phyloP scores from a whole-genome alignment of 2,113 vertebrate species.

The Gymnobelideus leadbeateri region DNA sequence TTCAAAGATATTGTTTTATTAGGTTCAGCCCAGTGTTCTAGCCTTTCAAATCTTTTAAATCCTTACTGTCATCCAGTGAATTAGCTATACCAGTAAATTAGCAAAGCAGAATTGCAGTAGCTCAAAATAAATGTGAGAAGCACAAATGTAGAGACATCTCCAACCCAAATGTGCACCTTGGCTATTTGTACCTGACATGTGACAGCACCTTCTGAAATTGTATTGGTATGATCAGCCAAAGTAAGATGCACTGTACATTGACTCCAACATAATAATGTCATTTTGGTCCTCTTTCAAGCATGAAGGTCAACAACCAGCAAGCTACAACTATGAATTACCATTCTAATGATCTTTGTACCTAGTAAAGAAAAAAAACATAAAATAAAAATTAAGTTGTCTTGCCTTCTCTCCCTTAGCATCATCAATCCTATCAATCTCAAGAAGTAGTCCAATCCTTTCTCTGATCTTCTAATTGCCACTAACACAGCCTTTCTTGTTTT shows the following conservation, averaged over 20 bases:
- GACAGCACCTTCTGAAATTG: too few relatives aligned
- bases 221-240: too few relatives aligned
- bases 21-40: neutral
- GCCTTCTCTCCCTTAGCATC: neutral
- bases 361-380: neutral
- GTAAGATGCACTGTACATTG: too few relatives aligned
- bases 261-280: too few relatives aligned
- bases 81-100: neutral
- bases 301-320: neutral
- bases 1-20: neutral
- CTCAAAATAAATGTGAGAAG: neutral
- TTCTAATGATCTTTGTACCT: neutral
- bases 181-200: too few relatives aligned
- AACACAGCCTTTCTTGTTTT: neutral
- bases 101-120: neutral
- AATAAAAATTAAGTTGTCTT: neutral
- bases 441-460: neutral
- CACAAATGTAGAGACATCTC: neutral
- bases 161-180: too few relatives aligned
- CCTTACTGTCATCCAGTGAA: neutral
- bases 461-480: neutral
- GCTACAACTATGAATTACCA: neutral
- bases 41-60: neutral
- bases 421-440: neutral
- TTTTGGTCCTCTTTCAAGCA: too few relatives aligned